Base-by-base conservation (phyloP, 2,888 invertebrate genomes). In the Drosophila falleni region DNA sequence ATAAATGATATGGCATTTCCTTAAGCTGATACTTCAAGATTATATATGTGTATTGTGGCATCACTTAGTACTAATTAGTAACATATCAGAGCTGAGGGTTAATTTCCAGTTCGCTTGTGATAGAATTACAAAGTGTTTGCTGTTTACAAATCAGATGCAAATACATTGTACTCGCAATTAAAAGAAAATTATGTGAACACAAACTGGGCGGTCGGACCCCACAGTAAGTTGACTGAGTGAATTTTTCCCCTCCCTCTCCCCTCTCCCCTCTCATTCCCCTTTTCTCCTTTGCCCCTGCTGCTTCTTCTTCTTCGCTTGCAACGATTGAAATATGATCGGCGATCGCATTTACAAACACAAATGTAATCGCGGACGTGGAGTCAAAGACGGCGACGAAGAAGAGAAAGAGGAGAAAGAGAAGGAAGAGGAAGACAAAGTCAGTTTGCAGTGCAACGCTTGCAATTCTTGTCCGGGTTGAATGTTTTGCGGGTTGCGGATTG, bases 291-390 rank as follows among this genome's bases (percentile, higher is more conserved):
- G 3, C 47, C 33, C 16, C 13, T 46, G 39, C 56, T 35, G 46
- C 54, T 37, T 13, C 66, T 39, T n/a, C n/a, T 19, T n/a, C 56
- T 44, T 13, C 46, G n/a, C 47, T 47, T 19, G 54, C 77, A 66
- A 67, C 78, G 71, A 61, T 67, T 87, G 84, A 89, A 87, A 87
- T 87, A 82, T 88, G 86, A 86, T 89, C 86, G 55, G 71, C 75
- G 84, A 84, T 88, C 87, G 84, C 81, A 80, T 83, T 86, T 78
- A 86, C 87, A 86, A 88, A 71, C 67, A 73, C 74, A 72, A 84
- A 59, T 83, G 86, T 81, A 83, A 73, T 64, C 81, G 79, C 72
- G 63, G 50, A 74, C 61, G 66, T 31, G 42, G 23, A 33, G 9
- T 42, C 26, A 2, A 47, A 46, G 33, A 23, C n/a, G 54, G 31